phyloP scores from a whole-genome alignment of 2,888 invertebrate genomes.

The Andrena minutula region DNA sequence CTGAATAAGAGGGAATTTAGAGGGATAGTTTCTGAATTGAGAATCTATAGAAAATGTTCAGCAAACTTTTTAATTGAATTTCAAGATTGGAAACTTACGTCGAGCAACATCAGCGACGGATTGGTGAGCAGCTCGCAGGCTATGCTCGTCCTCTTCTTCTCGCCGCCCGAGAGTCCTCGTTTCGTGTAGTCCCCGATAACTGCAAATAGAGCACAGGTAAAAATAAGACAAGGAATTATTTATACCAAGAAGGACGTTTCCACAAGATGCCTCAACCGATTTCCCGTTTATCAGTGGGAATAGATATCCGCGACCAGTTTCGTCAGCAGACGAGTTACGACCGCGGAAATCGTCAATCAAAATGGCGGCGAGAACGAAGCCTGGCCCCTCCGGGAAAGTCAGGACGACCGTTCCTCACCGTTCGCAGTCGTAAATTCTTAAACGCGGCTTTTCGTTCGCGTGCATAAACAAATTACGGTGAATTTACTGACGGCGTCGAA shows the following conservation, averaged over 20 bases:
- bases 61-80: too few species aligned
- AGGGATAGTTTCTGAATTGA: background rate
- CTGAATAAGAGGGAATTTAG: background rate
- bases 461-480: slow-evolving; percentile 56
- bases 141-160: slow-evolving; percentile 93
- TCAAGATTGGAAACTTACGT: slow-evolving; percentile 87
- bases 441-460: slow-evolving; percentile 26
- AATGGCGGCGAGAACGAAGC: slow-evolving; percentile 37
- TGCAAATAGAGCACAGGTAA: slow-evolving; percentile 67
- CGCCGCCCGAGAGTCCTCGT: slow-evolving; percentile 92
- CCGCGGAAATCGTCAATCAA: slow-evolving; percentile 57
- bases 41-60: background rate
- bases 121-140: slow-evolving; percentile 93
- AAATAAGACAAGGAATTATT: background rate
- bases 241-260: too few species aligned
- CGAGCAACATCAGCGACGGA: slow-evolving; percentile 91
- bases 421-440: slow-evolving; percentile 48
- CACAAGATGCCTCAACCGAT: too few species aligned
- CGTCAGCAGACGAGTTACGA: slow-evolving; percentile 37
- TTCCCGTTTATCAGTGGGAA: background rate
- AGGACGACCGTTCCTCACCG: slow-evolving; percentile 38
- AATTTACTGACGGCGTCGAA: slow-evolving; percentile 49
- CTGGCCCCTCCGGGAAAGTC: slow-evolving; percentile 4
- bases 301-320: slow-evolving; percentile 9
- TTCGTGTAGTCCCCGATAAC: slow-evolving; percentile 91